These are phyloP conservation scores for Cyprinus carpio DNA, from an alignment of 2,113 vertebrate genomes.

Conservation along the genomic window DNA sequence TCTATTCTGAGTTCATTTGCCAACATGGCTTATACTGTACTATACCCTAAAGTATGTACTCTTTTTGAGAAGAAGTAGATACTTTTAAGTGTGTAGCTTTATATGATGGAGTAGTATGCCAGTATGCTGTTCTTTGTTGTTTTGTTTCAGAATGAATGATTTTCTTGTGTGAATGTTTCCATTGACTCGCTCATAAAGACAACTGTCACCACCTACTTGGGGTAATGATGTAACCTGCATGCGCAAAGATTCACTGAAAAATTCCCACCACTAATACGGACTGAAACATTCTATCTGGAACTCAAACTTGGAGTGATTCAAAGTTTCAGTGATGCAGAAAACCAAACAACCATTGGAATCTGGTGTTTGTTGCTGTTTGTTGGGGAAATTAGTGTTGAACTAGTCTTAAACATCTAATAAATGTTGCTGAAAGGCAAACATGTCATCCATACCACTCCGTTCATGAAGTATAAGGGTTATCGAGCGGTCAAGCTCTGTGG, in stretches of 20 bases:
- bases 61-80: too few relatives aligned
- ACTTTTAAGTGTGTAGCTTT: too few relatives aligned
- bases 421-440: constrained; percentile 56
- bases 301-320: neutral
- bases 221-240: neutral
- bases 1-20: too few relatives aligned
- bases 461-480: constrained; percentile 42
- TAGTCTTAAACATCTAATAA: constrained; percentile 55
- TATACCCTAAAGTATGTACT: too few relatives aligned
- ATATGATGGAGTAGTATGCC: too few relatives aligned
- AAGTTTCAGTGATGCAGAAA: neutral
- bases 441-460: constrained; percentile 1
- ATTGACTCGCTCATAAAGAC: neutral
- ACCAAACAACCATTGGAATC: neutral
- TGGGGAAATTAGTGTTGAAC: neutral
- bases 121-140: too few relatives aligned
- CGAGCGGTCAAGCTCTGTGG: constrained; percentile 10
- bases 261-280: neutral
- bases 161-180: neutral
- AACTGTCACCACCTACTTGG: neutral
- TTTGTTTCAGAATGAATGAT: neutral
- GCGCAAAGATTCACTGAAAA: neutral
- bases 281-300: neutral
- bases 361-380: too few relatives aligned
- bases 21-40: too few relatives aligned